Conservation (phyloP, 2,888 invertebrate species). For the Cinara cedri region DNA sequence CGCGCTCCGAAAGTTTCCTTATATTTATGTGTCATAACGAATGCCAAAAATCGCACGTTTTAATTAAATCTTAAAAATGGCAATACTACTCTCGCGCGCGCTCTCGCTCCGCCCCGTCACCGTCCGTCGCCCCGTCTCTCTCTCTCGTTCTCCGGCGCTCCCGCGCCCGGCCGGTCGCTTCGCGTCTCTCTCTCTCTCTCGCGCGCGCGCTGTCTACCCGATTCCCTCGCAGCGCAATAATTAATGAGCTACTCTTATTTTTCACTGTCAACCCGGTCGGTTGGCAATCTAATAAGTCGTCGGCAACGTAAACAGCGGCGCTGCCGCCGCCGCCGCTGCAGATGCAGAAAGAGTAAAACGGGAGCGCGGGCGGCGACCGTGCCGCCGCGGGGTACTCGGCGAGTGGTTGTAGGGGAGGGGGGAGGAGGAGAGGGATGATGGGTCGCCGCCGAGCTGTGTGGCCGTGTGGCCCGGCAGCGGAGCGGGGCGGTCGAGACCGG, state of each 20-base stretch:
- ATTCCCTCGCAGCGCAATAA: constrained; percentile 48
- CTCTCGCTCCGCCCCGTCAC: not conserved
- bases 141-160: too few relatives aligned
- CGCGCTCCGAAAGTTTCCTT: constrained; percentile 49
- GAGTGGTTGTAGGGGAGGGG: too few relatives aligned
- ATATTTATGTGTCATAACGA: constrained; percentile 57
- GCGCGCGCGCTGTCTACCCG: constrained; percentile 46
- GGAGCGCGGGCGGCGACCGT: not conserved
- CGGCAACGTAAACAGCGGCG: constrained; percentile 44
- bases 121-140: not conserved
- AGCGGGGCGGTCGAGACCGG: not conserved
- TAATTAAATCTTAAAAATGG: constrained; percentile 57
- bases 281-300: constrained; percentile 55
- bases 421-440: too few relatives aligned
- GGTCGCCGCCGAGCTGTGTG: too few relatives aligned
- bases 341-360: constrained; percentile 13
- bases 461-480: not conserved
- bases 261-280: constrained; percentile 56
- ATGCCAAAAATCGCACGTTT: constrained; percentile 57
- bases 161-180: too few relatives aligned
- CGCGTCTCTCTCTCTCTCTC: not conserved
- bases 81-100: constrained; percentile 27
- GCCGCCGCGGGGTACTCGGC: constrained; percentile 2
- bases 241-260: constrained; percentile 57
- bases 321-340: too few relatives aligned